phyloP scores from a whole-genome alignment of 2,113 vertebrate genomes.

The Bungarus multicinctus region DNA sequence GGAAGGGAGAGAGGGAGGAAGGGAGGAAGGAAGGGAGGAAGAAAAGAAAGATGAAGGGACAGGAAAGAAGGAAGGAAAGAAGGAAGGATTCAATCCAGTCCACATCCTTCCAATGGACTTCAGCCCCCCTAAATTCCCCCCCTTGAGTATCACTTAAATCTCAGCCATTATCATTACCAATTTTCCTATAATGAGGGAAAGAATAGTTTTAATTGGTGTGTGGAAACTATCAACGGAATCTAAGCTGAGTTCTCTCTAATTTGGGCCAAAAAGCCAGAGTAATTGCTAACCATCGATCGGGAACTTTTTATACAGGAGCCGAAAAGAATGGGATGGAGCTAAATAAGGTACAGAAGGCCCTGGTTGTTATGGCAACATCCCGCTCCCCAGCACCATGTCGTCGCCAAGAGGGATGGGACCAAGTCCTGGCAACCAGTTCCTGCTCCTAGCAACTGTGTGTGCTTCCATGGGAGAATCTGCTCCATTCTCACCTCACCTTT shows the following conservation, averaged over 20 bases:
- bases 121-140: background rate
- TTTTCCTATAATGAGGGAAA: background rate
- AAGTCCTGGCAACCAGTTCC: slow-evolving; percentile 3
- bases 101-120: too few species aligned
- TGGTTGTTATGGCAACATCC: slow-evolving; percentile 1
- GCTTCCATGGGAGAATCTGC: background rate
- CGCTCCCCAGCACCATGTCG: background rate
- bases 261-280: background rate
- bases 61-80: background rate
- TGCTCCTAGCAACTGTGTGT: slow-evolving; percentile 17
- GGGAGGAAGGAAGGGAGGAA: too few species aligned
- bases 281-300: background rate
- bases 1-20: too few species aligned
- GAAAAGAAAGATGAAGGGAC: too few species aligned
- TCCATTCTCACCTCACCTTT: background rate
- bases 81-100: too few species aligned
- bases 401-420: background rate
- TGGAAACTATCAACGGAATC: background rate
- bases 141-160: background rate
- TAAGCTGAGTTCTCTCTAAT: background rate
- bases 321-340: background rate
- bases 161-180: background rate
- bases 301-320: background rate
- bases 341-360: slow-evolving; percentile 5
- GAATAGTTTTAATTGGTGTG: background rate